These are phyloP conservation scores for Burhinus oedicnemus DNA, from an alignment of 2,113 vertebrate genomes.

Conservation along the genomic window DNA sequence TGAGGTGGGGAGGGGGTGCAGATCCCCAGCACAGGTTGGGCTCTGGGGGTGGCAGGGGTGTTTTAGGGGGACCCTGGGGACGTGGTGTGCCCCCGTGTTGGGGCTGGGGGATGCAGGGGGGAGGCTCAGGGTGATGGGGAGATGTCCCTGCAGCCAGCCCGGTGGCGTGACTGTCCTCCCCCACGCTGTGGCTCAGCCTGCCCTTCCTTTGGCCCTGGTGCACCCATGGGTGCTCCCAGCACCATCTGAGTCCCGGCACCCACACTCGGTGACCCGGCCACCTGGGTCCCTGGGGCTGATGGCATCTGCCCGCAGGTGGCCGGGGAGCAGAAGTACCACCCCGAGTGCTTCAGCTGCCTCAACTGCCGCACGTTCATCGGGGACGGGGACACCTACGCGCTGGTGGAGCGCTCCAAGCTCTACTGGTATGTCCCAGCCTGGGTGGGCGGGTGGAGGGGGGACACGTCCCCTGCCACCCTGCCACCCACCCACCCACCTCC, in stretches of 20 bases:
- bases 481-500: neutral
- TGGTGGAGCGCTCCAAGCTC: slow-evolving; percentile 97
- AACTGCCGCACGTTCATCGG: slow-evolving; percentile 91
- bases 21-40: neutral
- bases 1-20: neutral
- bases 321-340: slow-evolving; percentile 97
- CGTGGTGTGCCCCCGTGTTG: accelerated
- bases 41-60: neutral
- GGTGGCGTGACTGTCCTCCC: neutral
- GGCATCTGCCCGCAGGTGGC: slow-evolving; percentile 82
- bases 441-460: neutral
- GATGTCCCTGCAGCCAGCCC: neutral
- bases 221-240: neutral
- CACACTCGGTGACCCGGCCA: accelerated
- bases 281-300: neutral
- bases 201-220: neutral
- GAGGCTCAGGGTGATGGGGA: neutral
- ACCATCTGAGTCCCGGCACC: accelerated
- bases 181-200: accelerated
- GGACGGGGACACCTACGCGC: slow-evolving; percentile 94
- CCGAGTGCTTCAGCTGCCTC: slow-evolving; percentile 95
- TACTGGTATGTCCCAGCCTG: slow-evolving; percentile 85
- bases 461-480: too few relatives aligned
- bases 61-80: neutral
- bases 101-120: neutral